Evolutionary conservation across 2,888 invertebrate species (phyloP).

Genomic region (Mythimna ferrago): DNA sequence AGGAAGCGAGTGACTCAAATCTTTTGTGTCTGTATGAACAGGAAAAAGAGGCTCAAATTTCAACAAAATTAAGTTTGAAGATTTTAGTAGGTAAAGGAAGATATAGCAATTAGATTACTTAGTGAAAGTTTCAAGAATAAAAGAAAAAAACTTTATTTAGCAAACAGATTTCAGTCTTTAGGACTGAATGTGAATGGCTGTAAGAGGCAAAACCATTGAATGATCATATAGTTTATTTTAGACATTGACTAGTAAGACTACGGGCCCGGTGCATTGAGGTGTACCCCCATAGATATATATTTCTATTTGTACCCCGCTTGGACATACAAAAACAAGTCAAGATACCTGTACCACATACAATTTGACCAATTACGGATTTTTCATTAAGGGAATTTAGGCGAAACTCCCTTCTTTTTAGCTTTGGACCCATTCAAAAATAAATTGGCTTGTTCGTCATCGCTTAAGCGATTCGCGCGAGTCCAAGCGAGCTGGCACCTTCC

Average conservation of each 20-base stretch:
- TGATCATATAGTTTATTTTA: neutral
- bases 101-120: neutral
- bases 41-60: slow-evolving; percentile 25
- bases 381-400: too few species aligned
- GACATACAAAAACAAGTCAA: too few species aligned
- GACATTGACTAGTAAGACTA: neutral
- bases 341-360: too few species aligned
- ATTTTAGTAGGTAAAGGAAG: neutral
- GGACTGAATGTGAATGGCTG: neutral
- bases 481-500: too few species aligned
- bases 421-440: too few species aligned
- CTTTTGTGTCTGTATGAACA: neutral
- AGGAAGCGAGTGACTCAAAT: slow-evolving; percentile 19
- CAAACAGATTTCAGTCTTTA: neutral
- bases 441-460: too few species aligned
- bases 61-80: neutral
- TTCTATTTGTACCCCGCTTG: too few species aligned
- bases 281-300: too few species aligned
- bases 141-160: neutral
- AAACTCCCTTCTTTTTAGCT: too few species aligned
- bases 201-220: neutral
- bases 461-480: too few species aligned
- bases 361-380: too few species aligned
- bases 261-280: too few species aligned
- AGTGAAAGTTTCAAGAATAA: neutral